A percentile compares a stretch with the other conserved stretches of the same genome.
These are phyloP conservation scores for Mionectes olivaceus DNA, from an alignment of 2,797 vertebrate genomes.

Conservation along the genomic window DNA sequence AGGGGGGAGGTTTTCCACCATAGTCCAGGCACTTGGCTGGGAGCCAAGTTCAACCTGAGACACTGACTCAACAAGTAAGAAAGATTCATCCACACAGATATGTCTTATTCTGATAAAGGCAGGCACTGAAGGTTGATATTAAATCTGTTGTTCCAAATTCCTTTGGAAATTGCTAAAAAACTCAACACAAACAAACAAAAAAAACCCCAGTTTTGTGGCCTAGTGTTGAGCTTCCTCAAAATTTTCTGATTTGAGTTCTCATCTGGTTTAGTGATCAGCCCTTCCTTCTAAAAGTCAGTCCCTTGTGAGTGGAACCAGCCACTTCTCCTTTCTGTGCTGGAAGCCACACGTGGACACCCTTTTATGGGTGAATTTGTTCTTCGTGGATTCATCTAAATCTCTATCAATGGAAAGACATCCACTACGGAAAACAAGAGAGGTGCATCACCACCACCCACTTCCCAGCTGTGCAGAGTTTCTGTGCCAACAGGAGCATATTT, in stretches of 20 bases:
- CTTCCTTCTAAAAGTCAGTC: not conserved
- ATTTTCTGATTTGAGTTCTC: not conserved
- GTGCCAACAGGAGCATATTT: not conserved
- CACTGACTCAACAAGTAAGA: not conserved
- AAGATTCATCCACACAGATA: not conserved
- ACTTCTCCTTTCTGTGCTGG: not conserved
- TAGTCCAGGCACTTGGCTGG: no score
- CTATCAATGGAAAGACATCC: not conserved
- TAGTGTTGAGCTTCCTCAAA: not conserved
- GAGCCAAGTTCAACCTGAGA: no score
- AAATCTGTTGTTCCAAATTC: not conserved
- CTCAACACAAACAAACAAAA: not conserved
- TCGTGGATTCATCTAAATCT: not conserved
- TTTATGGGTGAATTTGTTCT: not conserved
- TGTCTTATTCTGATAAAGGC: not conserved
- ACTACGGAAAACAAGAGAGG: not conserved
- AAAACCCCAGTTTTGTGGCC: not conserved
- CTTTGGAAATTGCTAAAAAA: not conserved
- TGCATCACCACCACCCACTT: not conserved
- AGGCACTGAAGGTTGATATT: not conserved
- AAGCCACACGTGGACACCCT: not conserved
- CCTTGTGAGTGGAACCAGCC: not conserved
- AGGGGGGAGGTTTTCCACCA: no score
- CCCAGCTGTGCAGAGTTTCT: not conserved
- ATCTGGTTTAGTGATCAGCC: not conserved